A percentile compares a stretch with the other conserved stretches of the same genome.
phyloP scores from a whole-genome alignment of 2,797 vertebrate genomes.

The Cossypha caffra region DNA sequence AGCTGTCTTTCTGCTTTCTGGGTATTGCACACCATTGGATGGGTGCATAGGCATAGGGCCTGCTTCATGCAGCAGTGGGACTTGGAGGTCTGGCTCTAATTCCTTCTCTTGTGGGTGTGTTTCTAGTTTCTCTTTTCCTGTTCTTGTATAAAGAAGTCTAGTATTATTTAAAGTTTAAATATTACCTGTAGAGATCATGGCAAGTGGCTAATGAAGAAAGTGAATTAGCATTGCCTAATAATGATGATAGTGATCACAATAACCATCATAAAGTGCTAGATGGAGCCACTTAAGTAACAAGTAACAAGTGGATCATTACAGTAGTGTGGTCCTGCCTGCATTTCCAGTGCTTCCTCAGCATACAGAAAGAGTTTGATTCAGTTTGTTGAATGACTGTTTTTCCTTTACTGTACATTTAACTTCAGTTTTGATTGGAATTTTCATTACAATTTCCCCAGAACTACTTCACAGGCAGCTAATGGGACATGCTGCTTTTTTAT shows the following conservation, averaged over 20 bases:
- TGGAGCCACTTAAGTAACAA: neutral
- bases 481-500: neutral
- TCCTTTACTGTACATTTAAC: neutral
- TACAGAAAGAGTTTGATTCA: fast-evolving
- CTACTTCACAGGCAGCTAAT: neutral
- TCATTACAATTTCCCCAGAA: neutral
- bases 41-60: neutral
- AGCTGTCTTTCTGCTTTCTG: neutral
- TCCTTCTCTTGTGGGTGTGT: neutral
- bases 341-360: neutral
- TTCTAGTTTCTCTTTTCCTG: neutral
- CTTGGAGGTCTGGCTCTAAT: neutral
- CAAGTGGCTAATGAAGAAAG: neutral
- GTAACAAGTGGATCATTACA: neutral
- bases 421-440: neutral
- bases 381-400: neutral
- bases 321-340: neutral
- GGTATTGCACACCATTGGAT: fast-evolving
- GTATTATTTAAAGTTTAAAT: slow-evolving; percentile 14
- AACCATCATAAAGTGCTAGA: neutral
- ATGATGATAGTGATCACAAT: neutral
- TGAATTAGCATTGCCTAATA: neutral
- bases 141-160: neutral
- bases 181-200: neutral
- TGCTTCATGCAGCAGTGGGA: fast-evolving